Base-by-base conservation (phyloP, 2,113 vertebrate species). In the Mohoua ochrocephala region DNA sequence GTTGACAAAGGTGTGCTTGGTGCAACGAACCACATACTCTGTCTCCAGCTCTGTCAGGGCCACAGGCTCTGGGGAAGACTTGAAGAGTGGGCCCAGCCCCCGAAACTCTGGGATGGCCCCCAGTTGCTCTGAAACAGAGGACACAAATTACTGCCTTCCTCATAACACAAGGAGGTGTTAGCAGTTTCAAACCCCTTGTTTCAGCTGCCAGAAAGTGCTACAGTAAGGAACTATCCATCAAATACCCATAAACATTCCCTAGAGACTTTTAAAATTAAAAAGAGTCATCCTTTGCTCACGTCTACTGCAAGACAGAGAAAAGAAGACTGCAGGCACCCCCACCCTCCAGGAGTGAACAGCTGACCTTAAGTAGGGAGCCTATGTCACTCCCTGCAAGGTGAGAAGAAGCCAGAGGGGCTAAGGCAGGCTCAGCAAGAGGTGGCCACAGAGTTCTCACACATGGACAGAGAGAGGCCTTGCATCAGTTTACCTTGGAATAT, bases 21-120 rank as follows among this genome's bases (percentile, higher is more conserved):
- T 98, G 82, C 98, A 98, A 33, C 97, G 98, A 91, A 98, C 95
- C 64, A 98, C 98, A 0, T 98, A 98, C 79, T 98, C 98, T 0
- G 98, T 98, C 91, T 98, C 98, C 4, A 98, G 98, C 79, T 98
- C 98, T 5, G 98, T 98, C 68, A 98, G 97, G 78, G 98, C 98
- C 10, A 98, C 97, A 2, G 98, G 96, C 90, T 98, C 98, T n/a
- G 98, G 64, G 2, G 98, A 98, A 23, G 98, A 98, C 79, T 98
- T 98, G 97, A 98, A 98, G 78, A 98, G 97, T 1, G 97, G 96
- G 9, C 98, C 98, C 47, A 98, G 96, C 2, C 80, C 97, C 12
- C 87, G 97, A 79, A 98, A 98, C 84, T 98, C 98, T 39, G 98
- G 97, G 78, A 98, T 97, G 2, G 98, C 98, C 12, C 97, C 98